Evolutionary conservation across 2,888 invertebrate species (phyloP).

Genomic region (Drosophila cognata): DNA sequence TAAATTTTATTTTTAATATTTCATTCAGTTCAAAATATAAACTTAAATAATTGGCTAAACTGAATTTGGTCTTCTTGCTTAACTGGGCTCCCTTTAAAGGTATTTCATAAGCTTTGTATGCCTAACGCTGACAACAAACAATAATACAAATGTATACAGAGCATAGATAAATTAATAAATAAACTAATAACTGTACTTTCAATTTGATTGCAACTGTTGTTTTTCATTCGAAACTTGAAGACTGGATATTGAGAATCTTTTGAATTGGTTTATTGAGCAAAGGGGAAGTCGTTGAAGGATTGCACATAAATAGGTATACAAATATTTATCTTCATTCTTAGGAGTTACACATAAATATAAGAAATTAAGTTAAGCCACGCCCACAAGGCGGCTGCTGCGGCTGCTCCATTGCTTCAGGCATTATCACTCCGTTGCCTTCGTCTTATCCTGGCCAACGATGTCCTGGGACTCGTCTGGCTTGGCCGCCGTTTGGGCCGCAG

Average conservation of each 20-base stretch:
- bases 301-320: constrained; percentile 17
- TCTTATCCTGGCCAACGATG: constrained; percentile 36
- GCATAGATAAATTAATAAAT: neutral
- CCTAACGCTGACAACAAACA: constrained; percentile 30
- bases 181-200: constrained; percentile 53
- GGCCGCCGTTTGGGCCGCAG: constrained; percentile 70
- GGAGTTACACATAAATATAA: constrained; percentile 67
- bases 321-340: constrained; percentile 54
- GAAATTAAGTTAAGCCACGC: constrained; percentile 61
- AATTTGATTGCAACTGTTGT: constrained; percentile 6
- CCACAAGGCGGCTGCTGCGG: constrained; percentile 48
- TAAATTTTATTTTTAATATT: neutral
- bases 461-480: constrained; percentile 36
- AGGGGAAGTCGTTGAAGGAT: constrained; percentile 21
- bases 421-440: constrained; percentile 41
- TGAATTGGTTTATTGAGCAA: constrained; percentile 72
- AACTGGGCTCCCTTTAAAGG: constrained; percentile 18
- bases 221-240: neutral
- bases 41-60: neutral
- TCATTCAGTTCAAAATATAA: constrained; percentile 13
- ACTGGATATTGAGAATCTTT: constrained; percentile 60
- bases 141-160: constrained; percentile 20
- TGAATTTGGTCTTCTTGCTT: neutral
- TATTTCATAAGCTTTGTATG: constrained; percentile 32
- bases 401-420: constrained; percentile 1